Base-by-base conservation (phyloP, 2,888 invertebrate species). In the Drosophila prolongata region DNA sequence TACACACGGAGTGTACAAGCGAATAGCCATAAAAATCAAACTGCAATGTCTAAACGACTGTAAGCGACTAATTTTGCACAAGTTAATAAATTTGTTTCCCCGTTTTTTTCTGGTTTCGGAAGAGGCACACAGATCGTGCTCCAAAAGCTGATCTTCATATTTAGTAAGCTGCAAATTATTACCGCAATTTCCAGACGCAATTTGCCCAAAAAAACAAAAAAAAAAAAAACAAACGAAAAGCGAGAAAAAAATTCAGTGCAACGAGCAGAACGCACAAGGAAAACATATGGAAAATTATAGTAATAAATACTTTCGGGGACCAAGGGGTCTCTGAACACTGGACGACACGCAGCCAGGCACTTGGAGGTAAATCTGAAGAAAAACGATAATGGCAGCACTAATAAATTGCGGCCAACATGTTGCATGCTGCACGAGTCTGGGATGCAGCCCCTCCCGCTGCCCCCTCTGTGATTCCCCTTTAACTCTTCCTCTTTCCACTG, bases 381-480 rank as follows among this genome's bases (percentile, higher is more conserved):
- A 80, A 80, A 80, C 89, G 80, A 87, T 86, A 82, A 89, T 88
- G 88, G 85, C 81, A 89, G 83, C 89, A 89, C 89, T 88, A 88
- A 88, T 87, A 88, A 88, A 86, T 88, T 86, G 87, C 87, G 78
- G 81, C 75, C 87, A 87, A 87, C 83, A 82, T 87, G 85, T 80
- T 87, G 85, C 87, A 86, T 85, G 82, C 73, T 87, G 87, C 80
- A 84, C 85, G 79, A 71, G 70, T 37, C 38, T 58, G 46, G 57
- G 62, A 61, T 60, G 71, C 8, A 30, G 8, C 65, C 62, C 68
- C 46, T n/a, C 42, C 37, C 38, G 49, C 46, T 27, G 10, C 34
- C 34, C 24, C 14, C 30, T 30, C 30, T 30, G 50, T 19, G 46
- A 38, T 5, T 4, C 38, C 37, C 37, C 44, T 37, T 37, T 24